These are phyloP conservation scores for Chydorus sphaericus DNA, from an alignment of 2,888 invertebrate genomes.

Conservation along the genomic window DNA sequence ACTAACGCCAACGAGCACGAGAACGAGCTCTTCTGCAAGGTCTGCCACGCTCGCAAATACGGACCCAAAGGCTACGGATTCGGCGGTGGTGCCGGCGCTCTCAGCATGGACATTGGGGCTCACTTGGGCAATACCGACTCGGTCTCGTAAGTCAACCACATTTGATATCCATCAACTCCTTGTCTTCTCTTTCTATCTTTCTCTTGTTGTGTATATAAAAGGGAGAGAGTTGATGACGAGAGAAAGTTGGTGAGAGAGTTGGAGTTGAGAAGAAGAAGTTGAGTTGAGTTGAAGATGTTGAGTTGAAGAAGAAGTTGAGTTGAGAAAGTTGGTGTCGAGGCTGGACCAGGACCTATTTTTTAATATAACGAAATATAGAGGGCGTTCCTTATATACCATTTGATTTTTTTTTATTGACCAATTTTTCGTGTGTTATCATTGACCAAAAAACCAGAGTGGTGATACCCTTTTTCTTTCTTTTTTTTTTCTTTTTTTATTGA, in stretches of 20 bases:
- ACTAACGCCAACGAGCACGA: constrained; percentile 97
- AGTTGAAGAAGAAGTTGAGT: too few relatives aligned
- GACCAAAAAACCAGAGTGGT: neutral
- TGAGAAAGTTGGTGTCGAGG: too few relatives aligned
- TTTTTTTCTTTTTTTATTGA: too few relatives aligned
- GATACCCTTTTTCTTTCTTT: constrained; percentile 8
- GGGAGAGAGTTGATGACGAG: too few relatives aligned
- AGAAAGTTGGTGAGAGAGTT: too few relatives aligned
- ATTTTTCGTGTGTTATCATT: too few relatives aligned
- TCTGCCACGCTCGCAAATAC: constrained; percentile 93
- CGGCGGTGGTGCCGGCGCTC: constrained; percentile 92
- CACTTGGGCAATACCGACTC: constrained; percentile 52
- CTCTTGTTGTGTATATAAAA: too few relatives aligned
- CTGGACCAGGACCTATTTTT: too few relatives aligned
- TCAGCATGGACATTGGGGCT: constrained; percentile 89
- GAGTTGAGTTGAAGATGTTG: too few relatives aligned
- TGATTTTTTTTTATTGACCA: too few relatives aligned
- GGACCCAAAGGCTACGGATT: constrained; percentile 80
- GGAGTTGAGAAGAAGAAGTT: too few relatives aligned
- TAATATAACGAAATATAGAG: too few relatives aligned
- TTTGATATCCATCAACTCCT: constrained; percentile 12
- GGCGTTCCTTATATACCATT: constrained; percentile 6
- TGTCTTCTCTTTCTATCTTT: neutral
- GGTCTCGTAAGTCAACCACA: constrained; percentile 49
- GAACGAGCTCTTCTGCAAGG: constrained; percentile 90